Base-by-base conservation (phyloP, 2,797 vertebrate genomes). In the Ptychadena robeensis region DNA sequence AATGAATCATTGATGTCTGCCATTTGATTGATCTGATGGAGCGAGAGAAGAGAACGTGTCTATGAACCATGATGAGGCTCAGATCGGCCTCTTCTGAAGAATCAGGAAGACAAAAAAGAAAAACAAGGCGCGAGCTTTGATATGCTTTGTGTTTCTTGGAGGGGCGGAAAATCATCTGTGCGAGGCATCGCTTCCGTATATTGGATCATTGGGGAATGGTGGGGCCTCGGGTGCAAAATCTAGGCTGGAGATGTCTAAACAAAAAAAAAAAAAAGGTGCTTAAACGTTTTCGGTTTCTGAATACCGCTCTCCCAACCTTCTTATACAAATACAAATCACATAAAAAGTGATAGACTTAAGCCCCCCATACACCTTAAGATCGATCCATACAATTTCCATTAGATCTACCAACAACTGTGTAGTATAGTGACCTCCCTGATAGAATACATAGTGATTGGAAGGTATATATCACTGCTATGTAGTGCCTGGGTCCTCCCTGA, bases 1-100 rank as follows among this genome's bases (percentile, higher is more conserved):
- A 82, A 82, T 64, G 44, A 77, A 77, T 71, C 73, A 71, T 77
- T 64, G 67, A 82, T 82, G 57, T 77, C 57, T 69, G 27, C 28
- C 35, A 48, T 75, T 27, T 77, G 73, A 82, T 70, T 82, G 73
- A 81, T 73, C 61, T 38, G 57, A 72, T 72, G 30, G 63, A 72
- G 37, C 34, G 34, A 72, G 40, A 68, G 32, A 35, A 37, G 30
- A 59, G 32, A 64, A 30, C 11, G 12, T 31, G 34, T 7, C 32
- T 65, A 44, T 65, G 22, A 73, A 81, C 10, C 40, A 65, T 40
- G 48, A 57, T 34, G 3, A 8, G 18, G 28, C 66, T 80, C 27
- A n/a, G 67, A 80, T 80, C 67, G 28, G 18, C 2, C 8, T 65
- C 34, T 15, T 38, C 40, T 64, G 14, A 7, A 28, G 37, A 4